Base-by-base conservation (phyloP, 2,888 invertebrate genomes). In the Deilephila elpenor region DNA sequence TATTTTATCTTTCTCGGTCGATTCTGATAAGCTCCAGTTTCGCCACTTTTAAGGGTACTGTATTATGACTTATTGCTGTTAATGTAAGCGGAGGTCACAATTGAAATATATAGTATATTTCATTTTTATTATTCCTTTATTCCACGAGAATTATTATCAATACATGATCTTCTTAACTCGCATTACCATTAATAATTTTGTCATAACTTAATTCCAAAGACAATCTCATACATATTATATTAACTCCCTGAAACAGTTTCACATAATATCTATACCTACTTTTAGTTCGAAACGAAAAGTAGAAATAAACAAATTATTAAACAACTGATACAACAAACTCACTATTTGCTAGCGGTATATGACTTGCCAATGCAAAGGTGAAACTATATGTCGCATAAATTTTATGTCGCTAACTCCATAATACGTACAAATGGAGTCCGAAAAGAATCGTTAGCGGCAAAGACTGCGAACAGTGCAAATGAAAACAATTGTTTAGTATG, bases 1-100 rank as follows among this genome's bases (percentile, higher is more conserved):
- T 74, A 74, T 80, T 82, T 84, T 86, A 86, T 86, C 87, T 86
- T 86, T 82, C 79, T 86, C 83, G 86, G 82, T 82, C 87, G 82
- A 79, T 78, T 77, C 79, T 78, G 87, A 87, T 86, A 87, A 83
- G 81, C 74, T 74, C 60, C 64, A 74, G 62, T 75, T 62, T 64
- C 61, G 59, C 71, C 74, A 71, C 34, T 71, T 25, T 25, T 59
- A 71, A 60, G 60, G 51, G 61, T 29, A 71, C 60, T 60, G 64
- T 32, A n/a, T 74, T 73, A 74, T 60, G 20, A 25, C 29, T 56
- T 60, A 60, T 60, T 25, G 29, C 11, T 29, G 14, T 3, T 20
- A 14, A 25, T 20, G 59, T 60, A 25, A 60, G 1, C 0, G 25
- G 19, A 61, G 61, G 61, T 32, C 61, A 61, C 32, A 61, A 25